A percentile compares a stretch with the other conserved stretches of the same genome.
phyloP scores from a whole-genome alignment of 35 echinoderm and acorn worm genomes.

The Apostichopus japonicus region DNA sequence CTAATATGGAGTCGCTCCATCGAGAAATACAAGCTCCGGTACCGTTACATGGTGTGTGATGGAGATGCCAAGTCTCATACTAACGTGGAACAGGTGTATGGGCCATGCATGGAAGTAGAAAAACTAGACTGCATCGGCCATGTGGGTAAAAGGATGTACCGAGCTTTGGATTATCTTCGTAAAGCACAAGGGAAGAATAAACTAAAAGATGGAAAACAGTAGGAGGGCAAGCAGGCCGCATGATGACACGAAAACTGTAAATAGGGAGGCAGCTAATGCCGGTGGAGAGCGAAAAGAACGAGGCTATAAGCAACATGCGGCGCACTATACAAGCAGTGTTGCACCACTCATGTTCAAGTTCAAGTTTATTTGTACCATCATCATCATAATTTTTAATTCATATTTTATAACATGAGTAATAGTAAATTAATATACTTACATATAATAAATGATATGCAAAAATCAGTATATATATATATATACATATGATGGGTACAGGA shows the following conservation, averaged over 20 bases:
- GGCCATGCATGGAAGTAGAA: not conserved
- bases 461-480: too few relatives aligned
- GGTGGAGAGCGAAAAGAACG: not conserved
- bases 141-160: constrained; percentile 53
- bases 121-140: constrained; percentile 53
- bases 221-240: too few relatives aligned
- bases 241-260: not conserved
- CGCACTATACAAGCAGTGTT: not conserved
- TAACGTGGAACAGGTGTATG: not conserved
- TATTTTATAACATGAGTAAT: too few relatives aligned
- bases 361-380: too few relatives aligned
- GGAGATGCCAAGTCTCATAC: constrained; percentile 30
- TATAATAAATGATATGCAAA: too few relatives aligned
- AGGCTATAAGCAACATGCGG: not conserved
- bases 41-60: constrained; percentile 32
- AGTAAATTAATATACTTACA: too few relatives aligned
- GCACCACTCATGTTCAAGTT: not conserved
- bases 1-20: not conserved
- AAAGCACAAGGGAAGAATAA: not conserved
- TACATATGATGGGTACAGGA: too few relatives aligned
- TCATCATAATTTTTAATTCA: too few relatives aligned
- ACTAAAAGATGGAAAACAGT: too few relatives aligned
- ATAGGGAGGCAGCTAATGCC: not conserved
- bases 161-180: constrained; percentile 4
- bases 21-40: not conserved